Conservation (phyloP, 2,113 vertebrate genomes). For the Brevimyrus niger region DNA sequence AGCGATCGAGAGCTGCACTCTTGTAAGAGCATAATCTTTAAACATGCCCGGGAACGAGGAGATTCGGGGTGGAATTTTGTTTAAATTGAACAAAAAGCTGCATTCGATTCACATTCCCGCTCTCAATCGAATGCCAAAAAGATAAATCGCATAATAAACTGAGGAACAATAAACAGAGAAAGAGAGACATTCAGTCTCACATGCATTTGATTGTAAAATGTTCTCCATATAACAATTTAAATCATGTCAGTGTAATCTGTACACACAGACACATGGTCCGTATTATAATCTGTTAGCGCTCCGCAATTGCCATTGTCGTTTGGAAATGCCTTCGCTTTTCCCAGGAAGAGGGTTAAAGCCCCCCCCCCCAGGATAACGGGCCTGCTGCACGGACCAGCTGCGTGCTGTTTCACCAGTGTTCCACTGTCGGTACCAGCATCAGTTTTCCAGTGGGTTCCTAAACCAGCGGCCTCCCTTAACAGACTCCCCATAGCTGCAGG, state of each 20-base stretch:
- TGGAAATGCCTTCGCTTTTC: not conserved
- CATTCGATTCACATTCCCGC: not conserved
- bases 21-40: not conserved
- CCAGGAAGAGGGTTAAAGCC: not conserved
- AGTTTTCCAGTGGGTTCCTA: not conserved
- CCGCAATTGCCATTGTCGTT: not conserved
- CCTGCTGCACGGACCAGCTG: not conserved
- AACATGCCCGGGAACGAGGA: not conserved
- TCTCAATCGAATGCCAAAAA: not conserved
- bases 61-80: not conserved
- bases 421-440: not conserved
- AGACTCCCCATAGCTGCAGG: not conserved
- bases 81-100: not conserved
- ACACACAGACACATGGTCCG: not conserved
- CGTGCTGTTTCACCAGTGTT: not conserved
- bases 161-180: constrained; percentile 1
- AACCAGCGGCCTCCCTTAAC: not conserved
- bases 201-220: constrained; percentile 6
- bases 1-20: not conserved
- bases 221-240: not conserved
- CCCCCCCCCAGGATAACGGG: not conserved
- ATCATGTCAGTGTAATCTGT: not conserved
- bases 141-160: constrained; percentile 4
- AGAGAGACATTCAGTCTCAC: not conserved
- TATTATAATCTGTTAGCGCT: not conserved